Conservation (phyloP, 1,140 invertebrate genomes). For the Calliopsis andreniformis region DNA sequence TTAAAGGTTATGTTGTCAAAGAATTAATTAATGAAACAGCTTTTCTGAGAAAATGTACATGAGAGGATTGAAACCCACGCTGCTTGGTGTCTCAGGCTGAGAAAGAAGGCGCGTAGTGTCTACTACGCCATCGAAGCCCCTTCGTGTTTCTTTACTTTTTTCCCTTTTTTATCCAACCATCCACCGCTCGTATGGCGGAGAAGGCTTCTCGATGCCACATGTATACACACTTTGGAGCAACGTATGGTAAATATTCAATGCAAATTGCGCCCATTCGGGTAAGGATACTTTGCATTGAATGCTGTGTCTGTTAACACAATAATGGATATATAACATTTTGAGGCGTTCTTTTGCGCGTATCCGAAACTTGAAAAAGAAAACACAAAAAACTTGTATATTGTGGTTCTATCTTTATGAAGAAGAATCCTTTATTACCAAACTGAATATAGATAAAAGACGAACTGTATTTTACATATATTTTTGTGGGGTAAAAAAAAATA, state of each 20-base stretch:
- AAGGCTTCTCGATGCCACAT: conserved; percentile 7
- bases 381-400: no score
- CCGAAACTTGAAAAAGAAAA: background rate
- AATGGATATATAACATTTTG: background rate
- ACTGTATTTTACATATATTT: no score
- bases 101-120: background rate
- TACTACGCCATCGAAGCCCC: conserved; percentile 23
- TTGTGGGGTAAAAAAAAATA: no score
- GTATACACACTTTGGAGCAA: background rate
- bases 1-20: no score
- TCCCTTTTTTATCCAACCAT: conserved; percentile 1
- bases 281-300: conserved; percentile 6
- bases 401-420: no score
- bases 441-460: no score
- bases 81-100: background rate
- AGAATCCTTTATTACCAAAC: no score
- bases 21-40: no score
- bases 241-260: conserved; percentile 1
- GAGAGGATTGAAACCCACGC: background rate
- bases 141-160: conserved; percentile 26
- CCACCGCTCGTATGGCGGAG: conserved; percentile 7
- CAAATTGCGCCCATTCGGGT: background rate
- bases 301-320: background rate
- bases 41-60: background rate
- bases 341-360: background rate